Evolutionary conservation across 2,113 vertebrate species (phyloP).

Genomic region (Equus quagga): DNA sequence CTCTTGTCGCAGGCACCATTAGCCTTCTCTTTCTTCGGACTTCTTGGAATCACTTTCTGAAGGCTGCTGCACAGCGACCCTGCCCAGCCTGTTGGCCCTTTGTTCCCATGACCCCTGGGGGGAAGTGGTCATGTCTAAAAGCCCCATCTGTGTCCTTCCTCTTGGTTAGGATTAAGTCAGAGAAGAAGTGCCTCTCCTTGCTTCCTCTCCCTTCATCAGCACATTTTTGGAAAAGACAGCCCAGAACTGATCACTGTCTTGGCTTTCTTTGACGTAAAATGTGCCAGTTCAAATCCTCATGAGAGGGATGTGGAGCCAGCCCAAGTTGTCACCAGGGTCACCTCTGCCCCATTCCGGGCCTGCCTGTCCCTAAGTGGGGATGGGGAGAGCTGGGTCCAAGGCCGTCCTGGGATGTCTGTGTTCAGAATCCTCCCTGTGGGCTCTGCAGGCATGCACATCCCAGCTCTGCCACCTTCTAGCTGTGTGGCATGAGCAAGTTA

Average conservation of each 20-base stretch:
- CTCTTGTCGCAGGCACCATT: not conserved
- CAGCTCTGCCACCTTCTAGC: too few relatives aligned
- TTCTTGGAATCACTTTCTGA: not conserved
- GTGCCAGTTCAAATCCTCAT: not conserved
- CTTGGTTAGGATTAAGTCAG: not conserved
- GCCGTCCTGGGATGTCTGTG: too few relatives aligned
- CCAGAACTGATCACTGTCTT: not conserved
- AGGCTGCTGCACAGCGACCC: too few relatives aligned
- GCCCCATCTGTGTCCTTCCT: not conserved
- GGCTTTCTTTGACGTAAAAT: not conserved
- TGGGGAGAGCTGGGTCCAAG: not conserved
- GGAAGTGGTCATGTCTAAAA: not conserved
- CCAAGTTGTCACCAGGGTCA: accelerated
- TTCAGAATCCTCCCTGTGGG: not conserved
- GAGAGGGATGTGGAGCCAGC: too few relatives aligned
- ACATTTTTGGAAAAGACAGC: not conserved
- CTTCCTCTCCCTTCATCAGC: not conserved
- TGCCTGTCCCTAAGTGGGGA: not conserved
- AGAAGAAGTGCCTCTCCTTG: not conserved
- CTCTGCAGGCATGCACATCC: not conserved
- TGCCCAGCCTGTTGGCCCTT: not conserved
- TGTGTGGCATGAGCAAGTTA: not conserved
- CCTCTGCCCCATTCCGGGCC: too few relatives aligned
- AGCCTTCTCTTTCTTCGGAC: not conserved
- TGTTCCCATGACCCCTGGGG: not conserved